phyloP scores from a whole-genome alignment of 2,797 vertebrate species.

The Dicrostonyx torquatus region DNA sequence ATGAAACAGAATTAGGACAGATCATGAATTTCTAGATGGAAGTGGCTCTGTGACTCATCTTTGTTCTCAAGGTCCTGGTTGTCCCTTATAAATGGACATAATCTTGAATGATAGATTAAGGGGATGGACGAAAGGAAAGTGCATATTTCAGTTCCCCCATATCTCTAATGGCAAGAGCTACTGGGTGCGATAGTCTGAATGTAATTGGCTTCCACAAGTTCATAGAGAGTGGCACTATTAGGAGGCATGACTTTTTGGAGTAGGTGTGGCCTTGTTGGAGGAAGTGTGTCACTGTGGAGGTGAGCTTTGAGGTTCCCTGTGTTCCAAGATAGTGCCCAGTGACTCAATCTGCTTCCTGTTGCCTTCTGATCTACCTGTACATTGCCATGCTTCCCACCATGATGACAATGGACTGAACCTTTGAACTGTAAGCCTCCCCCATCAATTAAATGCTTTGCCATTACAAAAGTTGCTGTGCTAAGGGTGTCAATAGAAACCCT shows the following conservation, averaged over 20 bases:
- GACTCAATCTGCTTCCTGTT: neutral
- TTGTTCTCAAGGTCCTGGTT: neutral
- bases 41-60: neutral
- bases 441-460: neutral
- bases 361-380: neutral
- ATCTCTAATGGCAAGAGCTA: neutral
- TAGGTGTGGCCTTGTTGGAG: neutral
- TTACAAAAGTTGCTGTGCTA: neutral
- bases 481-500: neutral
- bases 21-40: conserved; percentile 5
- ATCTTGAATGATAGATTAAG: neutral
- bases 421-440: neutral
- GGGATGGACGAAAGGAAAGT: neutral
- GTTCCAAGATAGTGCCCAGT: neutral
- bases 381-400: neutral
- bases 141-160: neutral
- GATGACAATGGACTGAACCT: neutral
- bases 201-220: neutral
- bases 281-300: neutral
- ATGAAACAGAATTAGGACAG: neutral
- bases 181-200: neutral
- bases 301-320: neutral
- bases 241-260: neutral
- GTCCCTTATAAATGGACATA: neutral
- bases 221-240: neutral